Base-by-base conservation (phyloP, 2,888 invertebrate species). In the Willowsia nigromaculata region DNA sequence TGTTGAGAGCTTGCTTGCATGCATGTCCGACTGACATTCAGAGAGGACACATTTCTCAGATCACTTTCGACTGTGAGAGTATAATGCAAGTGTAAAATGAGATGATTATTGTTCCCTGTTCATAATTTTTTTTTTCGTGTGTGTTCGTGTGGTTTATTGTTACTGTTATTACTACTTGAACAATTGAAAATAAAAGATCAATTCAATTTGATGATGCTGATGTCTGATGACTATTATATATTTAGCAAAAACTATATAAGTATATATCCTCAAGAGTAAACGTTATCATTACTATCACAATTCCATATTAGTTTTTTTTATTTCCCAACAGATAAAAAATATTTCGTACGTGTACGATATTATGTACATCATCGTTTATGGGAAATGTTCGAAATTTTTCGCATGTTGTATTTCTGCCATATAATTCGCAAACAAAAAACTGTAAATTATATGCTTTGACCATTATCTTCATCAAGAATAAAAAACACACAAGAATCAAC, bases 391-490 rank as follows among this genome's bases (percentile, higher is more conserved):
- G 1, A 33, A 65, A 33, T 33, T n/a, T 13, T 59, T 59, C 27
- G 53, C 53, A 13, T 59, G 27, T 27, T 59, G 13, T 25, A 25
- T 27, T n/a, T 53, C 53, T 53, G 53, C 18, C 15, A n/a, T n/a
- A n/a, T 59, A 1, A 13, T 6, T 59, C 7, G 27, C 11, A 25
- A 59, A 59, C 59, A 59, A 59, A 59, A 59, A 59, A 59, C 18
- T 18, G 53, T 68, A 40, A 18, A 37, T 68, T 33, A 68, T 40
- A 33, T 33, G 33, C 65, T 65, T 40, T 68, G 68, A 68, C 40
- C 68, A 68, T 68, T 40, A 68, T 68, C 18, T 5, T 40, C 18
- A 62, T 62, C 62, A 50, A 53, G n/a, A 80, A 40, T 18, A 62
- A 59, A 81, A n/a, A 71, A 40, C 40, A 81, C 40, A 62, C 37